phyloP scores from a whole-genome alignment of 2,888 invertebrate genomes.

The Drosophila cognata region DNA sequence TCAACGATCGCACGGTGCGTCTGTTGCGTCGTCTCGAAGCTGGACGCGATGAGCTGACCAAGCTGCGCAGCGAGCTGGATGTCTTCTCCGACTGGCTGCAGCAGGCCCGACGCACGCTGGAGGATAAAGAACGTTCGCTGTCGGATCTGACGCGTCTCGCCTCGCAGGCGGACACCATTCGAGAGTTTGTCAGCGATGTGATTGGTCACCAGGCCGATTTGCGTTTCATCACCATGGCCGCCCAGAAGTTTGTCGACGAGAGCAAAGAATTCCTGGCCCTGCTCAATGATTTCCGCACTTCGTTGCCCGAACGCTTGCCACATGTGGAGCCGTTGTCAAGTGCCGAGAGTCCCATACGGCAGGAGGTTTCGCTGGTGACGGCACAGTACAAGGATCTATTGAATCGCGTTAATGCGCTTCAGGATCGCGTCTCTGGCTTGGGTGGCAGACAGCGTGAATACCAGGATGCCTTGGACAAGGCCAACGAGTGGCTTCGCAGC shows the following conservation, averaged over 20 bases:
- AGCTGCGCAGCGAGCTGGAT: conserved; percentile 92
- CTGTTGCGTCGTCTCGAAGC: conserved; percentile 91
- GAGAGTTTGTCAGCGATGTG: conserved; percentile 96
- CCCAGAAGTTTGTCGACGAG: conserved; percentile 98
- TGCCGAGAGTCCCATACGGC: conserved; percentile 91
- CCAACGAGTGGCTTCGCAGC: conserved; percentile 91
- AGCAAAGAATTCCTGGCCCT: conserved; percentile 94
- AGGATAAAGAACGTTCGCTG: conserved; percentile 93
- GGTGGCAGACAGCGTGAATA: conserved; percentile 91
- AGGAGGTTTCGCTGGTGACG: conserved; percentile 91
- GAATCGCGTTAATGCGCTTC: conserved; percentile 92
- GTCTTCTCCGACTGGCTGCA: conserved; percentile 94
- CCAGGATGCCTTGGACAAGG: conserved; percentile 93
- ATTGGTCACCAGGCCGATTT: conserved; percentile 98
- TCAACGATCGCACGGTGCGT: conserved; percentile 92
- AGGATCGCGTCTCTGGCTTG: conserved; percentile 93
- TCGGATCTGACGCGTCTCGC: conserved; percentile 91
- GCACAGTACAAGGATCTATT: conserved; percentile 93
- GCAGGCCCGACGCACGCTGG: conserved; percentile 91
- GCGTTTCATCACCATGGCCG: conserved; percentile 97
- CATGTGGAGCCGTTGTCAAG: conserved; percentile 90
- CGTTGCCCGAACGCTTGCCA: conserved; percentile 92
- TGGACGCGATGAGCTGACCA: conserved; percentile 94
- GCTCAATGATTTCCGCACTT: conserved; percentile 94
- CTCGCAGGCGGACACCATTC: conserved; percentile 91